A percentile compares a stretch with the other conserved stretches of the same genome.
Conservation (phyloP, 2,797 vertebrate species). For the Sorex maritimensis region DNA sequence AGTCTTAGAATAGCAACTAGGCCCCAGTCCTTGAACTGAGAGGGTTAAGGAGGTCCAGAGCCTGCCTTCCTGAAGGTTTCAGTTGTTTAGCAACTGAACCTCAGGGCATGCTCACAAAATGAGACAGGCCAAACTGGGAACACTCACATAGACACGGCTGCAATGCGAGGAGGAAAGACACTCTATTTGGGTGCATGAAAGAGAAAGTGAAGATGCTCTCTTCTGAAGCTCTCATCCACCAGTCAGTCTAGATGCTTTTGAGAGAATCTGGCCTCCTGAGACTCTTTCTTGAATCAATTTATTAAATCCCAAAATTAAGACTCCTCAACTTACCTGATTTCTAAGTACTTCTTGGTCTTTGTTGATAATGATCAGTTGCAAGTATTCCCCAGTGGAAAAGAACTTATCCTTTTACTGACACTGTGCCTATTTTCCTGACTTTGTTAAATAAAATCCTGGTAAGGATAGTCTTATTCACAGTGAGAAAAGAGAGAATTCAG, state of each 20-base stretch:
- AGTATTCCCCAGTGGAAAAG: constrained; percentile 13
- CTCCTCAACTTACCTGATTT: not conserved
- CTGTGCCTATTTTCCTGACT: not conserved
- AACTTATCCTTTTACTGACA: not conserved
- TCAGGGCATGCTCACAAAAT: not conserved
- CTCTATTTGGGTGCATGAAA: not conserved
- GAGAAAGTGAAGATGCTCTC: not conserved
- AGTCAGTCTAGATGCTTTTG: constrained; percentile 11
- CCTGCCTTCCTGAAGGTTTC: not conserved
- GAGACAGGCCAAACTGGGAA: not conserved
- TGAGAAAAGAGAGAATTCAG: not conserved
- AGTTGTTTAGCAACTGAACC: not conserved
- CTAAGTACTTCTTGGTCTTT: not conserved
- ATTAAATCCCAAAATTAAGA: constrained; percentile 52
- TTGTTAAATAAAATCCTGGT: constrained; percentile 2
- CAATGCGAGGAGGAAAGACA: not conserved
- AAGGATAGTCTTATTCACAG: not conserved
- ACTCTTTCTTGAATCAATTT: not conserved
- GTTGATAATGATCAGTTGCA: not conserved
- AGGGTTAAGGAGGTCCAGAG: not conserved
- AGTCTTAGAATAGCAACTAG: not conserved
- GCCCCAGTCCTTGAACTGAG: not conserved
- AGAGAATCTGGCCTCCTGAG: constrained; percentile 27
- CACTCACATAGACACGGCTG: not conserved
- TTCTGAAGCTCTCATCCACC: not conserved